Base-by-base conservation (phyloP, 2,113 vertebrate species). In the Actenoides lindsayi region DNA sequence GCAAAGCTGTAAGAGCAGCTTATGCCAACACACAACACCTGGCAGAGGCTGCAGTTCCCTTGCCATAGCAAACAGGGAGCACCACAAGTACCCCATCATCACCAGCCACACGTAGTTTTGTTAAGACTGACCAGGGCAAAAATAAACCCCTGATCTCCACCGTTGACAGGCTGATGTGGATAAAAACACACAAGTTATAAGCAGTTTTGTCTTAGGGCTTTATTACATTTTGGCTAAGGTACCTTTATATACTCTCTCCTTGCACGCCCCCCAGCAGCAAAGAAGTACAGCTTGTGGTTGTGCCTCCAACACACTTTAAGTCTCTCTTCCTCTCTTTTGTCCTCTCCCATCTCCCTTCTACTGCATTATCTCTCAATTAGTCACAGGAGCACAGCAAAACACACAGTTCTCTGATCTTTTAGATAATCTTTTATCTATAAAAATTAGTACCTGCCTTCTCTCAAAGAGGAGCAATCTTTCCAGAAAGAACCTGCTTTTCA, bases 321-420 rank as follows among this genome's bases (percentile, higher is more conserved):
- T 53, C 31, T 62, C 42, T 81, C 30, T 59, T 71, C 56, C 73
- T 60, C 44, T 77, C 78, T 85, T 95, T 94, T 86, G 79, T 85
- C 33, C 50, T 90, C 44, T 77, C 25, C 79, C 56, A 86, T 46
- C 59, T 88, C 75, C 23, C 51, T 88, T 92, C 63, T 63, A 54
- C 46, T 24, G 31, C 39, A 63, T 80, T 77, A 46, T 56, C 71
- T 83, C 69, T 90, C 57, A 86, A 57, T 85, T 83, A 94, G 59
- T 63, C 71, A 78, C 33, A 56, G 44, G 59, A 71, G 12, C 25
- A 85, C 74, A 65, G 30, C 30, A 94, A 87, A 91, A 80, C 54
- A 89, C 64, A 77, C 14, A 80, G 59, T 30, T 37, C 75, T 90
- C 68, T 89, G 68, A 83, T 70, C 64, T 77, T 31, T 67, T 46